phyloP scores from a whole-genome alignment of 2,888 invertebrate genomes.

The Priocnemis perturbator region DNA sequence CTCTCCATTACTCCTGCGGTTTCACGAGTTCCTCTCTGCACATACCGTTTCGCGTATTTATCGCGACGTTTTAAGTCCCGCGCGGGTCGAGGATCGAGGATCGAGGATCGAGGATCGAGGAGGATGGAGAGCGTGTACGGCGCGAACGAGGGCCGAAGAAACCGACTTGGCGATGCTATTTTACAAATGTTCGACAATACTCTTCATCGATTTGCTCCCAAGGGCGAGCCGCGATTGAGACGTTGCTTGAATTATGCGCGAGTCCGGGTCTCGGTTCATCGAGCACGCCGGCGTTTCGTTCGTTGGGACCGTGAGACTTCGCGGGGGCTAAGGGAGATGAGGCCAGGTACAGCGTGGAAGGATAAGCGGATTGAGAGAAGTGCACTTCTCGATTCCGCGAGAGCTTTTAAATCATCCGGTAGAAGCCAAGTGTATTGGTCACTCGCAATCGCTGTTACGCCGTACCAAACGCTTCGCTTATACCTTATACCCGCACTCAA shows the following conservation, averaged over 20 bases:
- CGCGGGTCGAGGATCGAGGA: too few species aligned
- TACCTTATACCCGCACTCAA: too few species aligned
- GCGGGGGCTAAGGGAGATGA: not conserved
- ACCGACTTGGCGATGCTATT: slow-evolving; percentile 16
- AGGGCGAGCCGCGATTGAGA: slow-evolving; percentile 45
- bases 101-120: too few species aligned
- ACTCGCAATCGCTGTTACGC: too few species aligned
- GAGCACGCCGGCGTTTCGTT: slow-evolving; percentile 27
- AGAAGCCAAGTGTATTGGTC: too few species aligned
- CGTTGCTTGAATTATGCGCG: slow-evolving; percentile 51
- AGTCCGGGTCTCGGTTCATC: slow-evolving; percentile 39
- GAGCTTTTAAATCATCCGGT: too few species aligned
- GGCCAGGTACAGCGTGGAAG: not conserved
- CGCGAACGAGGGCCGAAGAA: not conserved
- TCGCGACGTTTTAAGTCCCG: too few species aligned
- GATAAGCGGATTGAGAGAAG: not conserved
- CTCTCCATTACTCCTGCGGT: too few species aligned
- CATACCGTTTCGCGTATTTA: too few species aligned
- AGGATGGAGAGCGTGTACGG: slow-evolving; percentile 5
- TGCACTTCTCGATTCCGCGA: too few species aligned
- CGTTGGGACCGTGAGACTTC: slow-evolving; percentile 8
- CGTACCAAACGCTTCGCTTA: too few species aligned
- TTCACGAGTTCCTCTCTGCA: too few species aligned
- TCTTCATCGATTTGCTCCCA: slow-evolving; percentile 19
- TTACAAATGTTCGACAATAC: slow-evolving; percentile 30